Evolutionary conservation across 2,113 vertebrate genomes (phyloP).

Genomic region (Sapayoa aenigma): DNA sequence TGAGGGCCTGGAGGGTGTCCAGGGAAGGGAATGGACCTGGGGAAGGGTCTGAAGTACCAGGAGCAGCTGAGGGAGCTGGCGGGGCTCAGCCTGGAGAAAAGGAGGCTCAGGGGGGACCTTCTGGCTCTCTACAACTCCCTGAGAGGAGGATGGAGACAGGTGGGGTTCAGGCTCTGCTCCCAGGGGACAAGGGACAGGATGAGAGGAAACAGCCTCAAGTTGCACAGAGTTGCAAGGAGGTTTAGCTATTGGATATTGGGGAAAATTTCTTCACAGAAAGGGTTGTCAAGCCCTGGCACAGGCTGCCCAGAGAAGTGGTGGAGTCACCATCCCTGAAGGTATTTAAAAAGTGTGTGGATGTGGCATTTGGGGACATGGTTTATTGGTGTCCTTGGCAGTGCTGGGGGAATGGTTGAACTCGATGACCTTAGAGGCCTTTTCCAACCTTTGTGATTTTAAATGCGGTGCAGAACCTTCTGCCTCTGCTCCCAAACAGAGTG

Average conservation of each 20-base stretch:
- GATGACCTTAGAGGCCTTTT: not conserved
- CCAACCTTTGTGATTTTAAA: not conserved
- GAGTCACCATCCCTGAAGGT: not conserved
- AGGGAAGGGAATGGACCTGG: too few species aligned
- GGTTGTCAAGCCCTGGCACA: not conserved
- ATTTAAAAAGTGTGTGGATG: not conserved
- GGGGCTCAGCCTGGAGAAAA: not conserved
- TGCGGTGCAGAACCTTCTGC: accelerated
- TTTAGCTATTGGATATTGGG: not conserved
- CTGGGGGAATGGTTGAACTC: not conserved
- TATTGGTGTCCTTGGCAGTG: not conserved
- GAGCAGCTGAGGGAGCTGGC: not conserved
- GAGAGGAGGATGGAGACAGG: not conserved
- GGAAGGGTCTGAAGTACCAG: not conserved
- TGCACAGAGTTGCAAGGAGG: accelerated
- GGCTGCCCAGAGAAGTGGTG: not conserved
- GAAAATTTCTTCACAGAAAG: not conserved
- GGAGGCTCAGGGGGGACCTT: not conserved
- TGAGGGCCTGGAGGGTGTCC: accelerated
- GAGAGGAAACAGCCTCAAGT: accelerated
- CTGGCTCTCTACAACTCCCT: not conserved
- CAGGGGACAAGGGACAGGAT: not conserved
- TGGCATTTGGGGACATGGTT: not conserved
- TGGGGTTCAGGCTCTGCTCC: accelerated
- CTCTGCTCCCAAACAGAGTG: not conserved